Percentiles rank a stretch among this genome's conserved stretches.
These are phyloP conservation scores for Ephialtes manifestator DNA, from an alignment of 2,888 invertebrate species.

Conservation along the genomic window DNA sequence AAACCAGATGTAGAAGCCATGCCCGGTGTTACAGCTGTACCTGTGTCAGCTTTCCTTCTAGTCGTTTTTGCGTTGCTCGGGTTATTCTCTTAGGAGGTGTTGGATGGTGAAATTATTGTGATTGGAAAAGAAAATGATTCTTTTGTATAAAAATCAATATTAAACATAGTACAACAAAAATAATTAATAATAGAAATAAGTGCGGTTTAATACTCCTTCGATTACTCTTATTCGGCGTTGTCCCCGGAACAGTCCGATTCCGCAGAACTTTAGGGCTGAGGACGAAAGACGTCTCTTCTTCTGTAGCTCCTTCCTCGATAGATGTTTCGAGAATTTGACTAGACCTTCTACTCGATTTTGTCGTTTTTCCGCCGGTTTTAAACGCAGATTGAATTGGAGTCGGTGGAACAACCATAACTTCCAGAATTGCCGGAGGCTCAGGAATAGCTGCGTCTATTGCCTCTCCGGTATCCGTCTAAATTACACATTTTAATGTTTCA, in stretches of 20 bases:
- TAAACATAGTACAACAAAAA: no score
- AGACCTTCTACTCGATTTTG: not conserved
- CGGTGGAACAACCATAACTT: not conserved
- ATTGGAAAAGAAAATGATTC: no score
- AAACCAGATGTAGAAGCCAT: not conserved
- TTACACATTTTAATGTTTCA: no score
- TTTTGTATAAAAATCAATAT: no score
- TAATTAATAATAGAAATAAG: no score
- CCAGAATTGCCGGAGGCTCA: not conserved
- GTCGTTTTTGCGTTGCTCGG: no score
- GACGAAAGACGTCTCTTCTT: not conserved
- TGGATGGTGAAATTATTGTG: no score
- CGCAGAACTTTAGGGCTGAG: slow-evolving; percentile 65
- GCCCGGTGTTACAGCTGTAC: not conserved
- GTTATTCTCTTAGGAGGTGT: no score
- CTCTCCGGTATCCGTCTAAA: no score
- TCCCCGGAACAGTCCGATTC: slow-evolving; percentile 68
- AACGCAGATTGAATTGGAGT: not conserved
- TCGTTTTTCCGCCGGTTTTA: not conserved
- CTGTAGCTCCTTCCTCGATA: not conserved
- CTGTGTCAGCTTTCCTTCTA: slow-evolving; percentile 71
- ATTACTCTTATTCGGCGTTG: slow-evolving; percentile 40
- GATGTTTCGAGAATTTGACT: not conserved
- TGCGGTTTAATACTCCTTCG: slow-evolving; percentile 57
- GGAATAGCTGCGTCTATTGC: not conserved